Conservation (phyloP, 2,113 vertebrate genomes). For the Sander vitreus region DNA sequence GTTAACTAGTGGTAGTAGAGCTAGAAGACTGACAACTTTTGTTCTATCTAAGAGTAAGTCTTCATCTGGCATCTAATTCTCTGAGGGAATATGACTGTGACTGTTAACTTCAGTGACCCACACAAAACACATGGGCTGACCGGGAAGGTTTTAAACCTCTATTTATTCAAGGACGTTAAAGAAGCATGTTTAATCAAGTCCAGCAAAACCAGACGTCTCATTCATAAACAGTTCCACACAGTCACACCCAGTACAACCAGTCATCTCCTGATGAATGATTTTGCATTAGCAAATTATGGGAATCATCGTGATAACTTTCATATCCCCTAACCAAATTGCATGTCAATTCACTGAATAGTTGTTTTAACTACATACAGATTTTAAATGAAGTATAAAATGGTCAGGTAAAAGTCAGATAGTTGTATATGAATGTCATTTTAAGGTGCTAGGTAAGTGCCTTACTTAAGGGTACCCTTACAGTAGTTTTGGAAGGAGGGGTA, state of each 20-base stretch:
- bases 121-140: constrained; percentile 15
- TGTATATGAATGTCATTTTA: background rate
- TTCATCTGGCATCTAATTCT: background rate
- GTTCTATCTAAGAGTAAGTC: background rate
- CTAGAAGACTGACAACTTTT: background rate
- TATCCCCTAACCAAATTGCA: too few species aligned
- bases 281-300: too few species aligned
- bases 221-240: constrained; percentile 21
- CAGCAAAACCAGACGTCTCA: constrained; percentile 1
- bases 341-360: too few species aligned
- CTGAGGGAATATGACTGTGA: constrained; percentile 7
- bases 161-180: constrained; percentile 42
- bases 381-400: background rate
- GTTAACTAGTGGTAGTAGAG: background rate
- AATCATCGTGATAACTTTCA: too few species aligned
- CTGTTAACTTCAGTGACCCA: constrained; percentile 27
- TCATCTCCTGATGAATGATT: too few species aligned
- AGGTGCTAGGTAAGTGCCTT: background rate
- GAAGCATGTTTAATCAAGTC: constrained; percentile 30
- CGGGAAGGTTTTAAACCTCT: constrained; percentile 10
- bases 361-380: too few species aligned
- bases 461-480: background rate
- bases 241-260: constrained; percentile 24
- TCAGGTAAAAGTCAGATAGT: background rate
- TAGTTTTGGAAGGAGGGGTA: background rate